Base-by-base conservation (phyloP, 1,140 invertebrate species). In the Drosophila saltans region DNA sequence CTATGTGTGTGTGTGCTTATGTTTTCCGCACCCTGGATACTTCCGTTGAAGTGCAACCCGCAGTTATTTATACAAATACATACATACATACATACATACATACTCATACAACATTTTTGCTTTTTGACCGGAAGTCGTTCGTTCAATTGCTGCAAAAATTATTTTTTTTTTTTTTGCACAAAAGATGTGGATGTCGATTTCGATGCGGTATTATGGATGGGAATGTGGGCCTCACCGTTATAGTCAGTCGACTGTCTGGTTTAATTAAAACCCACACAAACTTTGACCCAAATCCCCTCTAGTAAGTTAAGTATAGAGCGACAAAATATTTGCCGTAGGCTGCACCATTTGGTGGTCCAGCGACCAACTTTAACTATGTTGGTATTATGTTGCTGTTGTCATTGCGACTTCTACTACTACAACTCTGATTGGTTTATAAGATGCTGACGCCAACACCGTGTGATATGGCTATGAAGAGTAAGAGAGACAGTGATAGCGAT, bases 241-340 rank as follows among this genome's bases (percentile, higher is more conserved):
- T 16, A 80, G 64, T 67, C 43, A 58, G 52, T 56, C 56, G 65
- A 48, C 55, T 26, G 52, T 33, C n/a, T 74, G 72, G 75, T 69
- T 83, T 78, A 89, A 89, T 89, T 84, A 78, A 75, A 78, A 67
- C 84, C 84, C 78, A 89, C 84, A 81, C 84, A 89, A 75, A 75
- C 65, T 84, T 79, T 89, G 84, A 89, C 84, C 84, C 84, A 89
- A 89, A 89, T 89, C 80, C 58, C 45, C 24, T 26, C 24, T 26
- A 52, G 43, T 48, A 24, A 24, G 45, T 48, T 21, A 24, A 48
- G 16, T 48, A 48, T 48, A 16, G 63, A 36, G 16, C 39, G 59
- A 68, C 55, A 81, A 67, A 64, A 71, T 41, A 9, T 59, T 55
- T 66, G 67, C 66, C 70, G 81, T 81, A 85, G 81, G 78, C 81